Evolutionary conservation across 92 coral and sea anemone genomes (phyloP).

Genomic region (Pocillopora meandrina): DNA sequence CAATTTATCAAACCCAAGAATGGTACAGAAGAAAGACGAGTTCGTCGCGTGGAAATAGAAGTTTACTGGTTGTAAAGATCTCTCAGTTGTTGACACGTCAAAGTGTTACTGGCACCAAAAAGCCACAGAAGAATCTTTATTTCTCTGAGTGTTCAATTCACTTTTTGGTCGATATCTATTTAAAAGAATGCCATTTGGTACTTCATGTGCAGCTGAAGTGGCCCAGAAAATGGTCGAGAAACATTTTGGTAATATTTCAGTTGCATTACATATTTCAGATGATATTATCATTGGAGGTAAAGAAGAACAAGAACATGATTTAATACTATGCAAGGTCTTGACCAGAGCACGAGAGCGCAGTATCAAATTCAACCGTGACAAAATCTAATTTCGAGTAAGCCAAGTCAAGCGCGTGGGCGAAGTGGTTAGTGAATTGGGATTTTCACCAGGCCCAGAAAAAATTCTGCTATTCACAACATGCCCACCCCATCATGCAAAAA

Average conservation of each 20-base stretch:
- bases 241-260: conserved; percentile 49
- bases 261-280: conserved; percentile 45
- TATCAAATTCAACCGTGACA: conserved; percentile 20
- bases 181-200: conserved; percentile 55
- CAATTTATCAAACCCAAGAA: conserved; percentile 5
- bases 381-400: conserved; percentile 8
- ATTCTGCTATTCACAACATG: conserved; percentile 31
- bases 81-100: conserved; percentile 49
- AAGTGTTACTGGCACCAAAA: conserved; percentile 59
- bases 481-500: conserved; percentile 39
- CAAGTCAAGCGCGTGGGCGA: conserved; percentile 25
- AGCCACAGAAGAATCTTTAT: conserved; percentile 38
- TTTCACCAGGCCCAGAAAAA: conserved; percentile 26
- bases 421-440: conserved; percentile 19
- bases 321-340: conserved; percentile 30
- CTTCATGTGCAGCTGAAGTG: conserved; percentile 52
- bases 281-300: conserved; percentile 53
- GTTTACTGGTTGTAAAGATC: conserved; percentile 14
- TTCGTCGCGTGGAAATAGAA: conserved; percentile 32
- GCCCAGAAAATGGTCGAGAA: conserved; percentile 52
- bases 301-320: conserved; percentile 57
- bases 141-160: conserved; percentile 38
- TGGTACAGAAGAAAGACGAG: conserved; percentile 25
- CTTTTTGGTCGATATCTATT: conserved; percentile 47
- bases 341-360: conserved; percentile 31